These are phyloP conservation scores for Eledona agricola DNA, from an alignment of 2,888 invertebrate species.

Conservation along the genomic window DNA sequence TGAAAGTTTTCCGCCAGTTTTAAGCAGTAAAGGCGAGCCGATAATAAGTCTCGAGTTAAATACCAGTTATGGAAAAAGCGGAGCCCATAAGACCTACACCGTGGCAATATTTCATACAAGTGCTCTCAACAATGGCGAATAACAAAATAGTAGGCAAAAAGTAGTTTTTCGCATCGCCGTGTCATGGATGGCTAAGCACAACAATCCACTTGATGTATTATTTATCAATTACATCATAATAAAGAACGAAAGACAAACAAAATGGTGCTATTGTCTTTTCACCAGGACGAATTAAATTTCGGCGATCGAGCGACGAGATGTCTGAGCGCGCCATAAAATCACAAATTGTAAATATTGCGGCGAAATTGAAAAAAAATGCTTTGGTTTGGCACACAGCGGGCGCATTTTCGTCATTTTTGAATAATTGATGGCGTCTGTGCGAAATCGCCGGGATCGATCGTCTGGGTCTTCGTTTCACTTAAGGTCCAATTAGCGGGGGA, in stretches of 20 bases:
- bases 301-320: neutral
- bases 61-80: conserved; percentile 31
- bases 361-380: neutral
- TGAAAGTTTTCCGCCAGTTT: conserved; percentile 26
- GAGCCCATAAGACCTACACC: conserved; percentile 26
- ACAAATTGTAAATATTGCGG: too few relatives aligned
- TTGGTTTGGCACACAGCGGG: too few relatives aligned
- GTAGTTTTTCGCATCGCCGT: conserved; percentile 50
- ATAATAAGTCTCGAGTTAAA: conserved; percentile 32
- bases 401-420: too few relatives aligned
- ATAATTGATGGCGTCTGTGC: too few relatives aligned
- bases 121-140: conserved; percentile 42
- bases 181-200: conserved; percentile 52
- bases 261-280: conserved; percentile 48
- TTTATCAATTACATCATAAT: conserved; percentile 59
- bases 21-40: conserved; percentile 26
- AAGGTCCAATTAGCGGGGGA: conserved; percentile 51
- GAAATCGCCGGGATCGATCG: too few relatives aligned
- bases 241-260: conserved; percentile 48
- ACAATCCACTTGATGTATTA: conserved; percentile 57
- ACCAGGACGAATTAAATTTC: conserved; percentile 2
- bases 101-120: conserved; percentile 35
- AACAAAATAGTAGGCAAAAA: conserved; percentile 50
- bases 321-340: too few relatives aligned
- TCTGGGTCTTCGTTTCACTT: conserved; percentile 48